These are phyloP conservation scores for Danio choprae DNA, from an alignment of 2,797 vertebrate genomes.

Conservation along the genomic window DNA sequence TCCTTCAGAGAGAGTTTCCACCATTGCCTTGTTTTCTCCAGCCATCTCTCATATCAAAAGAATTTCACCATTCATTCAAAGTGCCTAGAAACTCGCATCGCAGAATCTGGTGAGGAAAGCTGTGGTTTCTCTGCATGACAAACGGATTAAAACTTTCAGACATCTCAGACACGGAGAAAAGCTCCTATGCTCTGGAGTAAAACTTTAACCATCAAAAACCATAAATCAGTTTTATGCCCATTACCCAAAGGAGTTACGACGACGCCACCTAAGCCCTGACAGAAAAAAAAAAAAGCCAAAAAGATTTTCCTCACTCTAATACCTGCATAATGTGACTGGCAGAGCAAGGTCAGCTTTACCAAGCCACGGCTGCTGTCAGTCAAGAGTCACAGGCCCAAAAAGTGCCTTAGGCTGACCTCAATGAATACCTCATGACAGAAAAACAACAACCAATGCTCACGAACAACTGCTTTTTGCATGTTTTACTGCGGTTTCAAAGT, in stretches of 20 bases:
- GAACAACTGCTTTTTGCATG: neutral
- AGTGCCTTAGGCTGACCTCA: slow-evolving; percentile 36
- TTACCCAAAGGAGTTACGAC: slow-evolving; percentile 55
- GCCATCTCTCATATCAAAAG: neutral
- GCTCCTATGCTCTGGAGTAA: slow-evolving; percentile 35
- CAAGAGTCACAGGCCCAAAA: slow-evolving; percentile 35
- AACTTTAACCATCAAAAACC: slow-evolving; percentile 48
- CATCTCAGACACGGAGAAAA: slow-evolving; percentile 42
- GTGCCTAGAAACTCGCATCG: neutral
- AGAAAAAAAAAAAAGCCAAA: slow-evolving; percentile 36
- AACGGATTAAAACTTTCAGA: slow-evolving; percentile 42
- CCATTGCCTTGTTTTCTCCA: neutral
- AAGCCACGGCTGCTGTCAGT: slow-evolving; percentile 49
- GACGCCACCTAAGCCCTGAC: slow-evolving; percentile 32
- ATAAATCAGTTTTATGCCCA: slow-evolving; percentile 55
- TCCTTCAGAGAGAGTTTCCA: neutral
- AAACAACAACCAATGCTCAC: slow-evolving; percentile 6
- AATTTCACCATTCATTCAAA: neutral
- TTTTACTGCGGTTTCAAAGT: too few species aligned
- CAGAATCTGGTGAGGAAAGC: slow-evolving; percentile 25
- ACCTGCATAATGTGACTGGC: slow-evolving; percentile 48
- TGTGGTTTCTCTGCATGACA: slow-evolving; percentile 29
- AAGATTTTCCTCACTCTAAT: slow-evolving; percentile 50
- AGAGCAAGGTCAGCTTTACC: slow-evolving; percentile 50
- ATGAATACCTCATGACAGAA: slow-evolving; percentile 20